A percentile compares a stretch with the other conserved stretches of the same genome.
phyloP scores from a whole-genome alignment of 2,888 invertebrate species.

The Pheosia tremula region DNA sequence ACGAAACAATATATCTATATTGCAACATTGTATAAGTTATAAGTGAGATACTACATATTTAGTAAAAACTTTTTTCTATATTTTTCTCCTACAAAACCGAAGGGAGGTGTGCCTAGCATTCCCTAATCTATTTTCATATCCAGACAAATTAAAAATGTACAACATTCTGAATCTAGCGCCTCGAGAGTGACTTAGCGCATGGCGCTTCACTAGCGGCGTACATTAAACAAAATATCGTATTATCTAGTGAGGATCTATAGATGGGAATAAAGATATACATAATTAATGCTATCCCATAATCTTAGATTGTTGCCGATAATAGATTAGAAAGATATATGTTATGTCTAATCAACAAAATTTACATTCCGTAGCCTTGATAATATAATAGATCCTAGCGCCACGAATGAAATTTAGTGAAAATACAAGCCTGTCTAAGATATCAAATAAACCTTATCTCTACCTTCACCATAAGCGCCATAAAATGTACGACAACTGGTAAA shows the following conservation, averaged over 20 bases:
- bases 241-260: background rate
- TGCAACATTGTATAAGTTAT: too few relatives aligned
- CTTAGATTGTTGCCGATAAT: conserved; percentile 1
- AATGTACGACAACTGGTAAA: too few relatives aligned
- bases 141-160: background rate
- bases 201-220: conserved; percentile 1
- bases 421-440: background rate
- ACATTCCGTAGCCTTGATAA: background rate
- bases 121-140: too few relatives aligned
- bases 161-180: background rate
- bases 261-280: background rate
- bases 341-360: background rate
- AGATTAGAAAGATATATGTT: background rate
- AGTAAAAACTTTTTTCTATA: too few relatives aligned
- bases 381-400: background rate
- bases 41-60: too few relatives aligned
- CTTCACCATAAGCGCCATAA: too few relatives aligned
- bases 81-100: too few relatives aligned
- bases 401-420: background rate
- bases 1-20: too few relatives aligned
- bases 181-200: background rate
- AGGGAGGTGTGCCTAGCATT: too few relatives aligned
- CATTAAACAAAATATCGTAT: background rate
- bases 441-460: background rate
- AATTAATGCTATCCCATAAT: background rate